Conservation (phyloP, 30 jellyfish, hydroid and myxozoan genomes). For the Aurelia coerulea region DNA sequence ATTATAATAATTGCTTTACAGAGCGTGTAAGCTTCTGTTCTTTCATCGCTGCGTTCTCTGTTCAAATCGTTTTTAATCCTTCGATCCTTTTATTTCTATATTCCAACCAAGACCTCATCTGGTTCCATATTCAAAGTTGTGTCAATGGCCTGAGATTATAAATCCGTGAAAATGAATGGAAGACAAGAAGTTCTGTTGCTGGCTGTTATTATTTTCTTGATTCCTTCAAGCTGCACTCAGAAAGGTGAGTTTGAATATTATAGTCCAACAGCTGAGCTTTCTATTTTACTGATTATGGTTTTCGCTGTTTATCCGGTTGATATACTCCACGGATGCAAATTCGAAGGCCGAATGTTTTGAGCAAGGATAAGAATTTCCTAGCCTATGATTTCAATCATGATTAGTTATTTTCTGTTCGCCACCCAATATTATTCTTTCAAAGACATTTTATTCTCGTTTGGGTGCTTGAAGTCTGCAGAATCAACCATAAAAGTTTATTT, state of each 20-base stretch:
- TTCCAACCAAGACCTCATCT: constrained; percentile 56
- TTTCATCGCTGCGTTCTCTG: constrained; percentile 30
- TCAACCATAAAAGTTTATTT: too few species aligned
- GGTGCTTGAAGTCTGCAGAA: too few species aligned
- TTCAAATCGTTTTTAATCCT: constrained; percentile 18
- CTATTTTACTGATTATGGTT: too few species aligned
- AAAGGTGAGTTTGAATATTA: constrained; percentile 20
- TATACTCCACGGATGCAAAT: too few species aligned
- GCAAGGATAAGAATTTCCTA: too few species aligned
- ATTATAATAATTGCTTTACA: constrained; percentile 34
- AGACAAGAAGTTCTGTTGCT: constrained; percentile 2
- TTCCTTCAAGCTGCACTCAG: neutral
- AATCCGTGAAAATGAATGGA: constrained; percentile 18
- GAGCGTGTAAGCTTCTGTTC: constrained; percentile 53
- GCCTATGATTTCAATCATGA: too few species aligned
- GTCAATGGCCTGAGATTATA: constrained; percentile 24
- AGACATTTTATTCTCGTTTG: too few species aligned
- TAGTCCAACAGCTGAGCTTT: too few species aligned
- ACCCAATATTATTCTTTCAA: too few species aligned
- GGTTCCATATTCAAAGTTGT: constrained; percentile 17
- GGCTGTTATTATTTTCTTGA: neutral
- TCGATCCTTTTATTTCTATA: constrained; percentile 31
- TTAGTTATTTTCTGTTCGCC: too few species aligned
- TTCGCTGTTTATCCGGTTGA: too few species aligned
- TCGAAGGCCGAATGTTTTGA: too few species aligned